These are phyloP conservation scores for Sandelia bainsii DNA, from an alignment of 2,797 vertebrate species.

Conservation along the genomic window DNA sequence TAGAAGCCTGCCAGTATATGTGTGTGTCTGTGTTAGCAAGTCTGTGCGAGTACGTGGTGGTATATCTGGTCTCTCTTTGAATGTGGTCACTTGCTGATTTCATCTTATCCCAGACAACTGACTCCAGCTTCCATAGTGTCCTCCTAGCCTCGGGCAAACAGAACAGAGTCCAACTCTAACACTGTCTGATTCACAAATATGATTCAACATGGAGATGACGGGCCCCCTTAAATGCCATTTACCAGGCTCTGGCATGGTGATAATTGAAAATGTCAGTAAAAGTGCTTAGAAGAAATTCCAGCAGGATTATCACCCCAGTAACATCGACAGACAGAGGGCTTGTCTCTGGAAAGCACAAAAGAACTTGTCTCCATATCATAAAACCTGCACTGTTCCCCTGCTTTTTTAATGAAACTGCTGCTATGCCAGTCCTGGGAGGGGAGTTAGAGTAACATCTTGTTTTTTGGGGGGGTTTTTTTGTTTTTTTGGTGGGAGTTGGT, in stretches of 20 bases:
- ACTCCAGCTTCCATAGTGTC: conserved; percentile 41
- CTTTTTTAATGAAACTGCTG: conserved; percentile 80
- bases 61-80: conserved; percentile 25
- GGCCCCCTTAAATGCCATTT: conserved; percentile 80
- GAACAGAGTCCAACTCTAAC: conserved; percentile 54
- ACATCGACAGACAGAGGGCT: conserved; percentile 81
- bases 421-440: conserved; percentile 71
- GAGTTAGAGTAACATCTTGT: conserved; percentile 82
- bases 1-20: conserved; percentile 24
- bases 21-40: conserved; percentile 28
- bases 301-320: conserved; percentile 85
- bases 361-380: conserved; percentile 85
- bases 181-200: conserved; percentile 78
- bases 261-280: conserved; percentile 86
- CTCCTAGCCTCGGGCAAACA: conserved; percentile 50
- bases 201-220: conserved; percentile 79
- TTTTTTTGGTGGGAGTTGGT: conserved; percentile 53
- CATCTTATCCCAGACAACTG: conserved; percentile 40
- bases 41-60: conserved; percentile 9
- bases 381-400: conserved; percentile 79
- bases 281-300: conserved; percentile 85
- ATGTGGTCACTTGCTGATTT: conserved; percentile 50
- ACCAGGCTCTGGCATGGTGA: conserved; percentile 77
- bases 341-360: conserved; percentile 81
- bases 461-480: conserved; percentile 46